Evolutionary conservation across 2,113 vertebrate genomes (phyloP).

Genomic region (Albula glossodonta): DNA sequence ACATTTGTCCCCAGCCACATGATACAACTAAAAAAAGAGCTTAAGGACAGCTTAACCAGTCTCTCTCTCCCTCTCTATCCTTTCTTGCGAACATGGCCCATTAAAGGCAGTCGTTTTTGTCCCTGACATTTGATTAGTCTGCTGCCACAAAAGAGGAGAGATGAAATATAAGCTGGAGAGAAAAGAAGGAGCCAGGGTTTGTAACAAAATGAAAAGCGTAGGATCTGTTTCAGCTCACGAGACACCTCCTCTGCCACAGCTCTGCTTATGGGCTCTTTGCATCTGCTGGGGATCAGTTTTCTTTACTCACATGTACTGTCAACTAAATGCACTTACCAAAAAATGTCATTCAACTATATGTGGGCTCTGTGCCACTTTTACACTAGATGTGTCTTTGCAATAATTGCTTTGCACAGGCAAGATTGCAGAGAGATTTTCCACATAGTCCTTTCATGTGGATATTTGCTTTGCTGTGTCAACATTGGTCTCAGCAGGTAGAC

Average conservation of each 20-base stretch:
- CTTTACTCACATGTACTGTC: not conserved
- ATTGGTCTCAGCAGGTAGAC: not conserved
- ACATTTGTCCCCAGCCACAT: not conserved
- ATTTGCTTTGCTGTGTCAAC: not conserved
- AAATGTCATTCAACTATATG: not conserved
- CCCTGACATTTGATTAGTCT: slow-evolving; percentile 14
- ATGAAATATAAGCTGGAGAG: slow-evolving; percentile 20
- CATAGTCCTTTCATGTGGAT: not conserved
- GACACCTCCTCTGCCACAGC: not conserved
- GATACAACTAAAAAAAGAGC: not conserved
- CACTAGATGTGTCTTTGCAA: not conserved
- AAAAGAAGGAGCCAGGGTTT: slow-evolving; percentile 20
- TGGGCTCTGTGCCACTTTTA: not conserved
- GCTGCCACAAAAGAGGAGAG: slow-evolving; percentile 19
- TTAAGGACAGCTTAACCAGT: not conserved
- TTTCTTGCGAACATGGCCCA: not conserved
- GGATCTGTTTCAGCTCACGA: not conserved
- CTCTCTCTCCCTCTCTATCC: not conserved
- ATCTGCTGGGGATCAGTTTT: not conserved
- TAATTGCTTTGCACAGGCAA: not conserved
- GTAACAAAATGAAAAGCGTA: slow-evolving; percentile 1
- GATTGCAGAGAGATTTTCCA: not conserved
- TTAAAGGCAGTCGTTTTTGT: slow-evolving; percentile 3
- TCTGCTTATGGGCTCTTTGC: not conserved
- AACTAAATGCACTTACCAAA: not conserved